A percentile compares a stretch with the other conserved stretches of the same genome.
Conservation (phyloP, 2,888 invertebrate genomes). For the Argyra leucocephala region DNA sequence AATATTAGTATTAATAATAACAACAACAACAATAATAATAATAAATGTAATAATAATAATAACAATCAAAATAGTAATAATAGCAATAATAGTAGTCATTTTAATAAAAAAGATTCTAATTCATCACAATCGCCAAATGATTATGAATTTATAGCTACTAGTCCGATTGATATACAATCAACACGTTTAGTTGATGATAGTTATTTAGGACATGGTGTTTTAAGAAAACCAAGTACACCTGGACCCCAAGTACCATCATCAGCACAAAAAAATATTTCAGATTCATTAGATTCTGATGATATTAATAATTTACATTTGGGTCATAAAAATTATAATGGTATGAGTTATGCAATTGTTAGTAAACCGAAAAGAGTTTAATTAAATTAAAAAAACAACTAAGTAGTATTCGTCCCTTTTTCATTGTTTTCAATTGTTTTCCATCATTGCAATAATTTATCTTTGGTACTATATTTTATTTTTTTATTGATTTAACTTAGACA, state of each 20-base stretch:
- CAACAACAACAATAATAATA: constrained; percentile 11
- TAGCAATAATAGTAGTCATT: too few species aligned
- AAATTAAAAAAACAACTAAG: not conserved
- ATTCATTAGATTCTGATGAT: constrained; percentile 19
- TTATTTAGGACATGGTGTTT: constrained; percentile 68
- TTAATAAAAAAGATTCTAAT: constrained; percentile 30
- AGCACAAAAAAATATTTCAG: constrained; percentile 18
- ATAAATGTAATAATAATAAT: not conserved
- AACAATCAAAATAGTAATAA: too few species aligned
- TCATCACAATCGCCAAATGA: constrained; percentile 54
- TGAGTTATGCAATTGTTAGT: constrained; percentile 73
- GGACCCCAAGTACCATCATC: constrained; percentile 48
- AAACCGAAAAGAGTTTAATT: constrained; percentile 71
- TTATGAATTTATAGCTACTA: constrained; percentile 63
- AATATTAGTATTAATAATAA: constrained; percentile 10
- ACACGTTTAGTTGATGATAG: constrained; percentile 70
- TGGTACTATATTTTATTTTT: too few species aligned
- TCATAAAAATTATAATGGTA: constrained; percentile 64
- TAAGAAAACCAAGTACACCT: constrained; percentile 55
- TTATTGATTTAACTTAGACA: too few species aligned
- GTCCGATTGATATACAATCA: constrained; percentile 50
- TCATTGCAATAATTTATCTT: too few species aligned
- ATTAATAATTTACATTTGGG: constrained; percentile 41
- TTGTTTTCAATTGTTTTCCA: too few species aligned
- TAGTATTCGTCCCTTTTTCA: too few species aligned